A percentile compares a stretch with the other conserved stretches of the same genome.
Evolutionary conservation across 2,888 invertebrate species (phyloP).

Genomic region (Drosophila siamana): DNA sequence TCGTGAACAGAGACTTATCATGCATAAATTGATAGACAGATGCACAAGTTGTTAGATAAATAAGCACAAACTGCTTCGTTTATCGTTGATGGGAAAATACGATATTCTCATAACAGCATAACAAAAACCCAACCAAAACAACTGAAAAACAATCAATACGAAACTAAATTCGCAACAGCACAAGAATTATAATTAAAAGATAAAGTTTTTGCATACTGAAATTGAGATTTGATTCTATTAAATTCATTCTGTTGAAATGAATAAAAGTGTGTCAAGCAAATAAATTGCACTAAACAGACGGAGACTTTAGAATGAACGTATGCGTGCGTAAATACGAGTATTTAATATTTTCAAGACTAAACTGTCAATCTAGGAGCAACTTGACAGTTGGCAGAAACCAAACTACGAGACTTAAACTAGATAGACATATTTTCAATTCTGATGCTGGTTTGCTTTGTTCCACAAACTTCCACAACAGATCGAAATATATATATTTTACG

Average conservation of each 20-base stretch:
- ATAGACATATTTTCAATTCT: not conserved
- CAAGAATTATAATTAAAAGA: not conserved
- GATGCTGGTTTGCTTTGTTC: not conserved
- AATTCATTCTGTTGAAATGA: not conserved
- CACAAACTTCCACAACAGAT: constrained; percentile 33
- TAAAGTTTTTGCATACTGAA: not conserved
- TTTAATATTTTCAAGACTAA: not conserved
- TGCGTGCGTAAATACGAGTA: not conserved
- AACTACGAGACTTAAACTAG: not conserved
- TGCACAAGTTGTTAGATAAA: not conserved
- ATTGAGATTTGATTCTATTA: not conserved
- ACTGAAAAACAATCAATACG: not conserved
- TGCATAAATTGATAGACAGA: not conserved
- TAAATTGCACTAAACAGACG: not conserved
- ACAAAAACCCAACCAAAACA: not conserved
- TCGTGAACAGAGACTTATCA: not conserved
- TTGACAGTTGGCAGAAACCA: not conserved
- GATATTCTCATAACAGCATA: not conserved
- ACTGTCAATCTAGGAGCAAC: not conserved
- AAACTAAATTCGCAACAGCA: not conserved
- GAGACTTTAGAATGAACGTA: not conserved
- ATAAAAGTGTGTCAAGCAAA: not conserved
- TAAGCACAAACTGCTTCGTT: not conserved
- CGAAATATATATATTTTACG: constrained; percentile 35
- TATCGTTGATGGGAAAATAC: not conserved